phyloP scores from a whole-genome alignment of 2,888 invertebrate species.

The Cataglyphis cursor region DNA sequence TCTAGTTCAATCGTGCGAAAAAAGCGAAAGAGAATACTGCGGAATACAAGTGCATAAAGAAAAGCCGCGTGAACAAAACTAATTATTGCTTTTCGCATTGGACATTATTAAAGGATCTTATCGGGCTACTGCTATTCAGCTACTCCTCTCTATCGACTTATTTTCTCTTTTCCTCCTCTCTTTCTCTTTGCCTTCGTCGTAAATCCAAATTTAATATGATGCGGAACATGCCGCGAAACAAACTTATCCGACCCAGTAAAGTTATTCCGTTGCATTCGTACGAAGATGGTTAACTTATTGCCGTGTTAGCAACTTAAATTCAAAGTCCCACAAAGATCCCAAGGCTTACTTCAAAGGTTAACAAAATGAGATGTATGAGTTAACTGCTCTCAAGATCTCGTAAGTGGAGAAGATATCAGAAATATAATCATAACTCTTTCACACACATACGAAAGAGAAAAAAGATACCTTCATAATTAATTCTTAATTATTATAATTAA shows the following conservation, averaged over 20 bases:
- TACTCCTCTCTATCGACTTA: conserved; percentile 6
- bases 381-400: neutral
- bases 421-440: neutral
- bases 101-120: conserved; percentile 29
- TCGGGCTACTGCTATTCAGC: conserved; percentile 23
- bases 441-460: neutral
- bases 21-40: neutral
- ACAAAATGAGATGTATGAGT: neutral
- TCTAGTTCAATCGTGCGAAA: neutral
- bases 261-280: conserved; percentile 43
- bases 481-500: neutral
- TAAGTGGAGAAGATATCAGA: neutral
- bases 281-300: conserved; percentile 42
- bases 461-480: neutral
- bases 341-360: conserved; percentile 15
- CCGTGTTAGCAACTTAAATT: conserved; percentile 46
- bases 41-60: neutral
- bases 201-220: conserved; percentile 49
- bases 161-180: conserved; percentile 31
- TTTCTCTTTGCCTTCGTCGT: conserved; percentile 9
- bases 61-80: conserved; percentile 21
- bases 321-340: conserved; percentile 32
- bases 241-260: conserved; percentile 48
- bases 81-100: conserved; percentile 36
- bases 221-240: conserved; percentile 41